Percentiles rank a stretch among this genome's conserved stretches.
Conservation (phyloP, 2,888 invertebrate species). For the Drosophila setosimentum region DNA sequence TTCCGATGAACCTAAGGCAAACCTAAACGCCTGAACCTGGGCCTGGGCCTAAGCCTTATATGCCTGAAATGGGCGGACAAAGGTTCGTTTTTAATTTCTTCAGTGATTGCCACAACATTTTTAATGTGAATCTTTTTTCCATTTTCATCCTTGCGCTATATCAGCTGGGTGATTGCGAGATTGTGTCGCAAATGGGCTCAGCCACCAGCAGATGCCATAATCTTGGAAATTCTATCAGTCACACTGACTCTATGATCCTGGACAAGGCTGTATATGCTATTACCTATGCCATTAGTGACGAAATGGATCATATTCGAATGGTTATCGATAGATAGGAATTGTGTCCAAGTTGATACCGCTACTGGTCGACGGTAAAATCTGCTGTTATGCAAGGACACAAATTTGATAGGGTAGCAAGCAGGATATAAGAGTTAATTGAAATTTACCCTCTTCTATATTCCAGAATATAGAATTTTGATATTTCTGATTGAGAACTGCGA, state of each 20-base stretch:
- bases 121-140: background rate
- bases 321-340: too few relatives aligned
- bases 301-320: too few relatives aligned
- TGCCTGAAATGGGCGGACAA: background rate
- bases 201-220: too few relatives aligned
- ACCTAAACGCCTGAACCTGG: background rate
- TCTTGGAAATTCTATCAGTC: too few relatives aligned
- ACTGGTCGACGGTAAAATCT: background rate
- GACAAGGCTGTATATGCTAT: too few relatives aligned
- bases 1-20: too few relatives aligned
- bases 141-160: background rate
- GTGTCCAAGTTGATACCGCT: background rate
- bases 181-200: too few relatives aligned
- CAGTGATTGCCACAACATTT: background rate
- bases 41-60: background rate
- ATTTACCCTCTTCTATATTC: background rate
- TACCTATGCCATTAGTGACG: too few relatives aligned
- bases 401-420: background rate
- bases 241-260: too few relatives aligned
- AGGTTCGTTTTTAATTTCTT: background rate
- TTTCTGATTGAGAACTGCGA: background rate
- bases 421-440: background rate
- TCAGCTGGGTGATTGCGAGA: too few relatives aligned
- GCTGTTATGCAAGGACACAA: background rate
- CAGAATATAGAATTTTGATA: background rate